Evolutionary conservation across 2,113 vertebrate species (phyloP).

Genomic region (Paradisaea rubra): DNA sequence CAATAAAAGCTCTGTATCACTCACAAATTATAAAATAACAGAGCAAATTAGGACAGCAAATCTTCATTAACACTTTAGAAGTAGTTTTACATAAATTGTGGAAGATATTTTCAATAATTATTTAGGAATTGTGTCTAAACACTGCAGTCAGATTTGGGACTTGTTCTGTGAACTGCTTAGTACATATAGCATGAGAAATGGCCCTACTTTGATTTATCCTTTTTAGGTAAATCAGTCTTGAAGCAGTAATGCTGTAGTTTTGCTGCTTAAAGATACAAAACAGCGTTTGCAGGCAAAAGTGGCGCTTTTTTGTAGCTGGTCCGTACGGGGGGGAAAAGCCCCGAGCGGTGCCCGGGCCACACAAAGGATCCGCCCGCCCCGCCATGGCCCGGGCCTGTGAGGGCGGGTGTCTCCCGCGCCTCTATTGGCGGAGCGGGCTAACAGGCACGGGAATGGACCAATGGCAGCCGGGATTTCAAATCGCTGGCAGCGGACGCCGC

Average conservation of each 20-base stretch:
- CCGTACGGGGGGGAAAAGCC: accelerated
- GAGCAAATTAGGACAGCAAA: too few relatives aligned
- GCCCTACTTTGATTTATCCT: not conserved
- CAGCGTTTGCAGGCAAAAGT: accelerated
- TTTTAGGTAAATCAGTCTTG: not conserved
- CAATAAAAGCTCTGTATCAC: accelerated
- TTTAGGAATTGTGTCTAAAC: not conserved
- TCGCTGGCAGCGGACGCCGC: accelerated
- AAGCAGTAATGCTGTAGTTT: not conserved
- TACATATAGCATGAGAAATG: accelerated
- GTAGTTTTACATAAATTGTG: not conserved
- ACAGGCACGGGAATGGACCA: accelerated
- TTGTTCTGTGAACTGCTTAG: not conserved
- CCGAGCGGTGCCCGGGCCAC: not conserved
- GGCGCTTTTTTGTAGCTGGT: accelerated
- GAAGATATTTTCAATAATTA: not conserved
- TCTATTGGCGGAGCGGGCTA: not conserved
- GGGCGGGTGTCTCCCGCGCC: accelerated
- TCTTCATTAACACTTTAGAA: not conserved
- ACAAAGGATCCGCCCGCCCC: not conserved
- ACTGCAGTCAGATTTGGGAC: not conserved
- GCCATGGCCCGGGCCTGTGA: accelerated
- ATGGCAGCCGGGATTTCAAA: not conserved
- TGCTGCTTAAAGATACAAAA: not conserved
- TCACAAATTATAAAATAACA: not conserved